A percentile compares a stretch with the other conserved stretches of the same genome.
These are phyloP conservation scores for Teleogryllus oceanicus DNA, from an alignment of 2,888 invertebrate genomes.

Conservation along the genomic window DNA sequence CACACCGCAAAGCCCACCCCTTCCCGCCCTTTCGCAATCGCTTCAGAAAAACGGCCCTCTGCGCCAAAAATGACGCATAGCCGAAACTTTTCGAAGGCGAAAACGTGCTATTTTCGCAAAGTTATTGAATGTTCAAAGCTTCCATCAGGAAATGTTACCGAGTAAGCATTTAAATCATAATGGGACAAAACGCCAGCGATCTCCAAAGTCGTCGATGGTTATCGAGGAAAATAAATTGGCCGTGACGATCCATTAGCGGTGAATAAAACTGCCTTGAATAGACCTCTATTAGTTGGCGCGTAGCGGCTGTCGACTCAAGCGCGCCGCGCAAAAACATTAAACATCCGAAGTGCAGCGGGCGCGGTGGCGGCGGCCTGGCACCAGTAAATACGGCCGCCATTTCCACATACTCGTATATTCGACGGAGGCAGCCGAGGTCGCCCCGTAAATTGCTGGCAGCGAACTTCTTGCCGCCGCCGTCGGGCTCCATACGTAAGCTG, in stretches of 20 bases:
- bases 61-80: too few species aligned
- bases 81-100: too few species aligned
- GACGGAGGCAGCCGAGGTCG: not conserved
- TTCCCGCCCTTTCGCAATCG: too few species aligned
- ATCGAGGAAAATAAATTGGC: not conserved
- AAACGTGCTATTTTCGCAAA: too few species aligned
- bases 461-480: not conserved
- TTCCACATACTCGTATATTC: constrained; percentile 18
- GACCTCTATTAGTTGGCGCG: not conserved
- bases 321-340: not conserved
- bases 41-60: too few species aligned
- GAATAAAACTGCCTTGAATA: not conserved
- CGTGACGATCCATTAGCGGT: constrained; percentile 18
- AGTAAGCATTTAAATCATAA: too few species aligned
- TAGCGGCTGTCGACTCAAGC: not conserved
- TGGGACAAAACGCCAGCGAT: too few species aligned
- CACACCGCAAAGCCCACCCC: too few species aligned
- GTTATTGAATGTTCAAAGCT: too few species aligned
- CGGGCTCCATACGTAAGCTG: not conserved
- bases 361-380: not conserved
- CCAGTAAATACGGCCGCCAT: constrained; percentile 6
- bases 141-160: too few species aligned
- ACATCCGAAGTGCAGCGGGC: not conserved
- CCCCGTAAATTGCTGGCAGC: not conserved
- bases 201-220: not conserved